These are phyloP conservation scores for Tylochromis polylepis DNA, from an alignment of 2,113 vertebrate species.

Conservation along the genomic window DNA sequence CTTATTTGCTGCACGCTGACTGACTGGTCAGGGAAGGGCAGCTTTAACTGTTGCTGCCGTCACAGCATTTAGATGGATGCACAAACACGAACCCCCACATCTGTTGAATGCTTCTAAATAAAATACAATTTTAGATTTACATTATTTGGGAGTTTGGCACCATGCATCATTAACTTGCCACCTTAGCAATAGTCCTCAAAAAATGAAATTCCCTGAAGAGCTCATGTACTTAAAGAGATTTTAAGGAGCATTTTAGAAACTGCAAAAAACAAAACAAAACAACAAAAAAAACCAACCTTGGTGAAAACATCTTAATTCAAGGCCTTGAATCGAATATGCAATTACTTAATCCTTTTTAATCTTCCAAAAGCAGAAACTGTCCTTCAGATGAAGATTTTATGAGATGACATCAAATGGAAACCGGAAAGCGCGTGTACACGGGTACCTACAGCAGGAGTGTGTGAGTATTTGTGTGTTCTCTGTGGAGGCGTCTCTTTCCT, in stretches of 20 bases:
- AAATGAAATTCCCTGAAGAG: not conserved
- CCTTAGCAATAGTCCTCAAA: not conserved
- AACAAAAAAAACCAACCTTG: not conserved
- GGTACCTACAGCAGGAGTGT: not conserved
- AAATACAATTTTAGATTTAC: not conserved
- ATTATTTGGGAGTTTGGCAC: not conserved
- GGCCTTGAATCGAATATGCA: conserved; percentile 11
- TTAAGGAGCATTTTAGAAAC: not conserved
- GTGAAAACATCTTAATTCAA: not conserved
- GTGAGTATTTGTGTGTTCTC: not conserved
- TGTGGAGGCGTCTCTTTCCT: conserved; percentile 14
- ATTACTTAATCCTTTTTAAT: conserved; percentile 46
- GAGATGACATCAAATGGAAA: not conserved
- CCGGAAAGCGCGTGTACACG: not conserved
- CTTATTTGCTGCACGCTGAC: not conserved
- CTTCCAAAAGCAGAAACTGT: conserved; percentile 20
- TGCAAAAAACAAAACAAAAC: no score
- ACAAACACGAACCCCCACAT: not conserved
- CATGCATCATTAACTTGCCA: not conserved
- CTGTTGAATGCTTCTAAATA: not conserved
- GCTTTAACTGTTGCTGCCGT: not conserved
- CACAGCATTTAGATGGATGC: not conserved
- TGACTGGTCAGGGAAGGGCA: not conserved
- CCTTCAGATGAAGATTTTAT: conserved; percentile 20
- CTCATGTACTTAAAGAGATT: not conserved